phyloP scores from a whole-genome alignment of 2,888 invertebrate species.

The Caenorhabditis angaria region DNA sequence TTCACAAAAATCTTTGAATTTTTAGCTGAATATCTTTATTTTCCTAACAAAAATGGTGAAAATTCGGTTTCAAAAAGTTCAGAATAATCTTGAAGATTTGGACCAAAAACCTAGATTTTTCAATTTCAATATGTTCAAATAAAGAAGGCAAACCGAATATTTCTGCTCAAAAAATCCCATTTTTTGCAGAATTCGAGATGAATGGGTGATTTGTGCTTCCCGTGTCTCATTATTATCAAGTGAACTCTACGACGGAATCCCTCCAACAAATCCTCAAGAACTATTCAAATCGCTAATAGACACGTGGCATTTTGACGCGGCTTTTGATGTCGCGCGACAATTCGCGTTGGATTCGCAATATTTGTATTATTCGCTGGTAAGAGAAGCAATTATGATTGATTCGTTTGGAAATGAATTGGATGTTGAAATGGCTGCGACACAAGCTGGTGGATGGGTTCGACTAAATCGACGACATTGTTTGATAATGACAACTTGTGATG shows the following conservation, averaged over 20 bases:
- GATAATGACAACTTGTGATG: conserved; percentile 17
- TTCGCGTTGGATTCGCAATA: conserved; percentile 45
- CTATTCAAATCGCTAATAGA: conserved; percentile 47
- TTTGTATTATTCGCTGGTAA: conserved; percentile 45
- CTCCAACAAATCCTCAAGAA: conserved; percentile 54
- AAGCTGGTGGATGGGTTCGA: conserved; percentile 41
- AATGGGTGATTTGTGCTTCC: conserved; percentile 31
- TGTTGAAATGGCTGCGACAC: conserved; percentile 29
- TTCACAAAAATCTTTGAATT: neutral
- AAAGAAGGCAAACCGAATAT: too few species aligned
- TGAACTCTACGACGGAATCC: conserved; percentile 36
- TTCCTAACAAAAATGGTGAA: too few species aligned
- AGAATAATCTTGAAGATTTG: too few species aligned
- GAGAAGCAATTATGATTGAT: conserved; percentile 55
- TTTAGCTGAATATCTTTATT: too few species aligned
- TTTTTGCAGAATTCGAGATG: conserved; percentile 31
- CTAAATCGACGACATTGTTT: conserved; percentile 39
- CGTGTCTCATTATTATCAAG: conserved; percentile 20
- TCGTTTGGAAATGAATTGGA: conserved; percentile 20
- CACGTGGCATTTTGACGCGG: conserved; percentile 59
- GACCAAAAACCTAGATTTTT: too few species aligned
- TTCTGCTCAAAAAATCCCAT: too few species aligned
- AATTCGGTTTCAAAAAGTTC: too few species aligned
- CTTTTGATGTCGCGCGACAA: conserved; percentile 57
- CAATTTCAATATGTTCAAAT: too few species aligned